Conservation (phyloP, 2,113 vertebrate species). For the Phoxinus phoxinus region DNA sequence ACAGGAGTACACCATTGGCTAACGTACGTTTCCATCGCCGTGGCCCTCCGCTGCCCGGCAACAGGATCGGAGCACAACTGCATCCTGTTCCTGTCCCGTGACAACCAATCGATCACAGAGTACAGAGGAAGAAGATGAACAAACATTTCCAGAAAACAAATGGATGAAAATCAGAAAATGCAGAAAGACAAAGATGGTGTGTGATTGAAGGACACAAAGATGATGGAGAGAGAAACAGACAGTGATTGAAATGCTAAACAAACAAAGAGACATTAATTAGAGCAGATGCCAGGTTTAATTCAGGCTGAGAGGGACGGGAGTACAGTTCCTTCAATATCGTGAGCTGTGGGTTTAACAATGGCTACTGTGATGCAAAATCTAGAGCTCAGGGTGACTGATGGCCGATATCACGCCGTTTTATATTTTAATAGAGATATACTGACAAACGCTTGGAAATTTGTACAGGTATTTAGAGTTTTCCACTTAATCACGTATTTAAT, state of each 20-base stretch:
- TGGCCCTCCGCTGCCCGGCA: conserved; percentile 74
- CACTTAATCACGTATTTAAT: neutral
- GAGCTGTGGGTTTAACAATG: neutral
- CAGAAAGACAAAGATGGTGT: conserved; percentile 9
- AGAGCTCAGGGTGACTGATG: neutral
- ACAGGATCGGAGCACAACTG: conserved; percentile 72
- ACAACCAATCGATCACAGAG: conserved; percentile 43
- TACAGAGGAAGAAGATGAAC: conserved; percentile 47
- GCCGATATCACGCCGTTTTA: neutral
- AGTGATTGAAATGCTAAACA: conserved; percentile 3
- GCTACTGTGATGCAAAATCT: neutral
- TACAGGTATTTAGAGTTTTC: neutral
- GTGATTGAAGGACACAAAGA: neutral
- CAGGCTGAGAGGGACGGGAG: neutral
- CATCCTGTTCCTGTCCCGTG: conserved; percentile 69
- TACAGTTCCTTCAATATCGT: neutral
- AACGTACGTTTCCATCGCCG: conserved; percentile 79
- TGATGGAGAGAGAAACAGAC: neutral
- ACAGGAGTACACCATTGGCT: conserved; percentile 62
- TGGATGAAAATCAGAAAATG: neutral
- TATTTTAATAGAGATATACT: neutral
- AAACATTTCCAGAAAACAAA: conserved; percentile 62
- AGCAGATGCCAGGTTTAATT: neutral
- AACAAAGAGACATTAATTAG: neutral
- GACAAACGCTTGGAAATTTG: neutral